A percentile compares a stretch with the other conserved stretches of the same genome.
phyloP scores from a whole-genome alignment of 1,140 invertebrate species.

The Musca domestica region DNA sequence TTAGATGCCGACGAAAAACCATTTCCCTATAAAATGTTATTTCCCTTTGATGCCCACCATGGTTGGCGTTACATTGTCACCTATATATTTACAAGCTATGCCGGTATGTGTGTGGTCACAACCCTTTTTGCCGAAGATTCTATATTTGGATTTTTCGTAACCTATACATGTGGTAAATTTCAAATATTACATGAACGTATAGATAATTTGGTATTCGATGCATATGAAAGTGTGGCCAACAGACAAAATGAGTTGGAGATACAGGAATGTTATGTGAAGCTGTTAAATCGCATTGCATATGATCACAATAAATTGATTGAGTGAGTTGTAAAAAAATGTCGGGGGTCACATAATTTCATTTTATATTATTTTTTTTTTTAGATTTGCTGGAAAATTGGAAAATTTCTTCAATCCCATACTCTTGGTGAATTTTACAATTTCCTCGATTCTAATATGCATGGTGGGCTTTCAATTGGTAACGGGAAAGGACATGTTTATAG shows the following conservation, averaged over 20 bases:
- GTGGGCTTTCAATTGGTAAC: slow-evolving; percentile 51
- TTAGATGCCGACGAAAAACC: slow-evolving; percentile 34
- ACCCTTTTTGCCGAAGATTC: slow-evolving; percentile 51
- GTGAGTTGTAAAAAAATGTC: slow-evolving; percentile 25
- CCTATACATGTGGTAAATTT: slow-evolving; percentile 48
- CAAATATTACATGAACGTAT: slow-evolving; percentile 40
- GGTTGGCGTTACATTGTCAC: slow-evolving; percentile 40
- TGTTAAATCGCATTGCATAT: slow-evolving; percentile 31
- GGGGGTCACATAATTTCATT: too few species aligned
- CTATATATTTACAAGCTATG: slow-evolving; percentile 46
- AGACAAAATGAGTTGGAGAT: not conserved
- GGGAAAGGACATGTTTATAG: slow-evolving; percentile 45
- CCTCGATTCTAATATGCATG: slow-evolving; percentile 49
- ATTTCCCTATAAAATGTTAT: slow-evolving; percentile 51
- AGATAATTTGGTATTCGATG: slow-evolving; percentile 28
- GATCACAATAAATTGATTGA: slow-evolving; percentile 41
- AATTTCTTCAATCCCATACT: slow-evolving; percentile 51
- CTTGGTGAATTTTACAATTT: slow-evolving; percentile 44
- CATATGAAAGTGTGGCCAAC: not conserved
- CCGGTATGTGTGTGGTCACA: slow-evolving; percentile 51
- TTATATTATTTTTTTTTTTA: slow-evolving; percentile 24
- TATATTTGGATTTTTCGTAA: slow-evolving; percentile 48
- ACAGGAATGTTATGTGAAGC: slow-evolving; percentile 12
- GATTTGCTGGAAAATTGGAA: slow-evolving; percentile 39
- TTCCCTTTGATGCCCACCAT: slow-evolving; percentile 41